Evolutionary conservation across 2,797 vertebrate genomes (phyloP).

Genomic region (Capromys pilorides): DNA sequence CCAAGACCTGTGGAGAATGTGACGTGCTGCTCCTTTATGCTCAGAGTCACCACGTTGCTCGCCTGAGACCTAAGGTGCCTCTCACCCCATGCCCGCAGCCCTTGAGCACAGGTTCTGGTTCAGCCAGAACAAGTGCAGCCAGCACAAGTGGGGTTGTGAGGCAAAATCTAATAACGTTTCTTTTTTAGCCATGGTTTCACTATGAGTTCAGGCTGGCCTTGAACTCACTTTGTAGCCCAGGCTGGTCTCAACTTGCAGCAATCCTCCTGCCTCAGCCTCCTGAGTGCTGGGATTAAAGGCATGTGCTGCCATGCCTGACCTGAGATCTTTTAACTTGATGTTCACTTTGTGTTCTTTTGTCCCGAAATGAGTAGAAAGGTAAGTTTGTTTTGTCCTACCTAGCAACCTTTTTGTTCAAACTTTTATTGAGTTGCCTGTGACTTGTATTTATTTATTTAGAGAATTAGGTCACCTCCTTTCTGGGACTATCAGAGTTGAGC

Average conservation of each 20-base stretch:
- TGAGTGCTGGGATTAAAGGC: not conserved
- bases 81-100: not conserved
- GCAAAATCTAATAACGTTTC: not conserved
- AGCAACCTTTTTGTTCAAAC: constrained; percentile 31
- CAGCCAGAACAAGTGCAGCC: not conserved
- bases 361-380: not conserved
- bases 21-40: not conserved
- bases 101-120: not conserved
- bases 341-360: constrained; percentile 37
- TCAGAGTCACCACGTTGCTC: fast-evolving
- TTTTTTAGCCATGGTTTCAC: not conserved
- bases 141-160: not conserved
- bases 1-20: not conserved
- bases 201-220: not conserved
- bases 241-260: not conserved
- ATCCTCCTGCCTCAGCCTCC: not conserved
- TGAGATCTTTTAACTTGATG: not conserved
- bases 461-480: not conserved
- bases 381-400: not conserved
- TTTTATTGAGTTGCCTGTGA: constrained; percentile 11
- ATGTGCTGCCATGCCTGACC: not conserved
- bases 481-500: not conserved
- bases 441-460: not conserved
- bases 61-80: not conserved
- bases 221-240: not conserved